Base-by-base conservation (phyloP, 2,113 vertebrate genomes). In the Mesitornis unicolor region DNA sequence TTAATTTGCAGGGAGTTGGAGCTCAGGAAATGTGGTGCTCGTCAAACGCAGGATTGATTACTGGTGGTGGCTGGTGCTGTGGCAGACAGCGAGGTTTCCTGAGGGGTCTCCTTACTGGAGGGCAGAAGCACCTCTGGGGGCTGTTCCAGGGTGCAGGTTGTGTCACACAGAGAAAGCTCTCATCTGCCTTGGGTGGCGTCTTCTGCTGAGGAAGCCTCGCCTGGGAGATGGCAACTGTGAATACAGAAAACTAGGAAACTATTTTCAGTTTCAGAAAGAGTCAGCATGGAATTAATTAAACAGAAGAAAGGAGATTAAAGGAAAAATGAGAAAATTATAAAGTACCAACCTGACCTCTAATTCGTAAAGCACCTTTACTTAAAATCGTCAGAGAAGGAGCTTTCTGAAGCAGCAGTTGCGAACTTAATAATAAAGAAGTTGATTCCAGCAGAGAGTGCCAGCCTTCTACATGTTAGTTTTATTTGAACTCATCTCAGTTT, bases 341-440 rank as follows among this genome's bases (percentile, higher is more conserved):
- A 68, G 47, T 69, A 77, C 33, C 35, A 87, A 26, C 28, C 57
- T 90, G 65, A 73, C 36, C 61, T 79, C 81, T 89, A 78, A 94
- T 93, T 84, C 77, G 24, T 80, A 89, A 91, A 93, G 56, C 73
- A 94, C 51, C 74, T 95, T 91, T 59, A 79, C 45, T 77, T 59
- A 94, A 89, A 94, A 91, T 84, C 70, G 64, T 8, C 28, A 68
- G 67, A 90, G 69, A 93, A 88, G 9, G 22, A 82, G 40, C 61
- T 75, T 16, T 48, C 42, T 89, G 56, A 90, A 87, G 69, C 64
- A 84, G 78, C 56, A 59, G 51, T 43, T 78, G 20, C 75, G 57
- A 90, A 68, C 84, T 77, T 85, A 48, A 73, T 94, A 90, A 85
- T 45, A 83, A 85, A 0, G 0, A 88, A 77, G 43, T 16, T 75